Percentiles rank a stretch among this genome's conserved stretches.
These are phyloP conservation scores for Alloplasta piceator DNA, from an alignment of 2,888 invertebrate species.

Conservation along the genomic window DNA sequence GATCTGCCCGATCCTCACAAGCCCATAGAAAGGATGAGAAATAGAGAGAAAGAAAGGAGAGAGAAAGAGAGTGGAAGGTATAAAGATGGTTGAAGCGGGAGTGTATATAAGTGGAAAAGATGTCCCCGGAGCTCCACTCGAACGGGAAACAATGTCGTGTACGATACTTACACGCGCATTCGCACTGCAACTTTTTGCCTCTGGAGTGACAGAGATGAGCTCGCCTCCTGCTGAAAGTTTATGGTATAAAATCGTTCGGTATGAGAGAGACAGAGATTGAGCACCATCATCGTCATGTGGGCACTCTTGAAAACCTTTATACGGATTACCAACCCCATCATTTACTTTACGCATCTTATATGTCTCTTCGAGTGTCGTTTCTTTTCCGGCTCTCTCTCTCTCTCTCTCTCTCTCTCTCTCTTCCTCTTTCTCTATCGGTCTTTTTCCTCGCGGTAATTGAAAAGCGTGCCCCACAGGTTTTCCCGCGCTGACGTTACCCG, in stretches of 20 bases:
- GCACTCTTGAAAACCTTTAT: conserved; percentile 58
- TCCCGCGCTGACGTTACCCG: conserved; percentile 44
- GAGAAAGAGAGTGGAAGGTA: conserved; percentile 14
- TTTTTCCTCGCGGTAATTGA: conserved; percentile 55
- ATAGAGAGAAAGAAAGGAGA: conserved; percentile 13
- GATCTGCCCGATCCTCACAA: conserved; percentile 30
- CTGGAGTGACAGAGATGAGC: neutral
- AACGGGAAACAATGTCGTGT: conserved; percentile 61
- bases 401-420: conserved; percentile 53
- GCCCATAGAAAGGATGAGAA: conserved; percentile 7
- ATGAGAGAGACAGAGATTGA: conserved; percentile 15
- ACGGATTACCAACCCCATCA: conserved; percentile 63
- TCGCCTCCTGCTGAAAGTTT: conserved; percentile 22
- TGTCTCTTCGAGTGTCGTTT: conserved; percentile 47
- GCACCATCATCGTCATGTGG: conserved; percentile 42
- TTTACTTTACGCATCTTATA: conserved; percentile 56
- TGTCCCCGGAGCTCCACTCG: conserved; percentile 34
- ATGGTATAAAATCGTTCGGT: conserved; percentile 10
- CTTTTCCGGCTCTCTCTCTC: conserved; percentile 56
- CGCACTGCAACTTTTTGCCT: conserved; percentile 59
- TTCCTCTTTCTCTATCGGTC: conserved; percentile 24
- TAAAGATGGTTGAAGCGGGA: conserved; percentile 44
- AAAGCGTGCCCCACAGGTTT: conserved; percentile 63
- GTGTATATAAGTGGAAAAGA: conserved; percentile 45
- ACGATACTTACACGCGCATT: conserved; percentile 60